These are phyloP conservation scores for Paraplagusia blochii DNA, from an alignment of 2,113 vertebrate genomes.

Conservation along the genomic window DNA sequence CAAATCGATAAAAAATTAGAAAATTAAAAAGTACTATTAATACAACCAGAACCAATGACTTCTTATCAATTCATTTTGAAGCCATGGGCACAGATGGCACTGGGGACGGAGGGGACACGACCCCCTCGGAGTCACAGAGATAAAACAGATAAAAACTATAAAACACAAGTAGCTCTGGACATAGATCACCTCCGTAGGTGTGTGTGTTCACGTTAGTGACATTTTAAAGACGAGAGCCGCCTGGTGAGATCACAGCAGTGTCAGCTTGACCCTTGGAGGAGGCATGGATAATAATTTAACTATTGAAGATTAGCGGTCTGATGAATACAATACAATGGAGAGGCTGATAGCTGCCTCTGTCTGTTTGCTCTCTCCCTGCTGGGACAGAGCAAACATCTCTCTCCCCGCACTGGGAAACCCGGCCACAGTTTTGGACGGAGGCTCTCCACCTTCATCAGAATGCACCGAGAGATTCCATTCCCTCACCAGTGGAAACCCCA, in stretches of 20 bases:
- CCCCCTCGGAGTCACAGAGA: too few relatives aligned
- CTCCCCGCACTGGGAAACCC: conserved; percentile 52
- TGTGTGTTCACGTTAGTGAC: not conserved
- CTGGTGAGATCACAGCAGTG: conserved; percentile 56
- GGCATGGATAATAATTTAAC: conserved; percentile 74
- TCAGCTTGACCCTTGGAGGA: conserved; percentile 56
- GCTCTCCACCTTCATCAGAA: conserved; percentile 52
- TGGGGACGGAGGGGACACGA: too few relatives aligned
- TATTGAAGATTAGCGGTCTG: conserved; percentile 67
- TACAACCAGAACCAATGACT: too few relatives aligned
- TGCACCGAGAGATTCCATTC: conserved; percentile 60
- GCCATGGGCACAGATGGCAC: too few relatives aligned
- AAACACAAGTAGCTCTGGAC: too few relatives aligned
- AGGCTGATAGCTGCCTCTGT: conserved; percentile 57
- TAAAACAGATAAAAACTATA: too few relatives aligned
- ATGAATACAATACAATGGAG: conserved; percentile 70
- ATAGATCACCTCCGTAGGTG: too few relatives aligned
- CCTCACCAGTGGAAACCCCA: conserved; percentile 38
- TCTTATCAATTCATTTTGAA: too few relatives aligned
- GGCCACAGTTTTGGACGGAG: conserved; percentile 50
- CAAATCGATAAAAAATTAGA: too few relatives aligned
- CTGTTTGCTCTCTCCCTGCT: conserved; percentile 55
- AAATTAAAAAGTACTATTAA: too few relatives aligned
- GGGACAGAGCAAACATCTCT: conserved; percentile 46
- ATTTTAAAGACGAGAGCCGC: conserved; percentile 8